A percentile compares a stretch with the other conserved stretches of the same genome.
phyloP scores from a whole-genome alignment of 1,140 invertebrate genomes.

The Teleogryllus occipitalis region DNA sequence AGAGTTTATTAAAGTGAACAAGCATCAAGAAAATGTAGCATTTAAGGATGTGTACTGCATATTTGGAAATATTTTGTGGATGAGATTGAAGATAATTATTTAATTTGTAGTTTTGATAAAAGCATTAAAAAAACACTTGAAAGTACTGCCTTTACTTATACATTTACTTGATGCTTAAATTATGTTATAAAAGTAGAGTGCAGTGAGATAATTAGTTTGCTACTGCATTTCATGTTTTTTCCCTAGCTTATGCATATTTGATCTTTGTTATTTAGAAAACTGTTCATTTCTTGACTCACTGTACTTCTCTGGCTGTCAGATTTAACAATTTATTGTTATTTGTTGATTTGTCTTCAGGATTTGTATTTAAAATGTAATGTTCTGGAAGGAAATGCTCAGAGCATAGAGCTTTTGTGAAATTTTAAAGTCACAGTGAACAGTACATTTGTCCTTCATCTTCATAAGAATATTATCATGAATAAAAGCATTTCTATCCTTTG shows the following conservation, averaged over 20 bases:
- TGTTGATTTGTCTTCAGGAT: background rate
- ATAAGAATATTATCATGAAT: conserved; percentile 8
- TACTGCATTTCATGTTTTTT: background rate
- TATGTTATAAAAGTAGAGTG: background rate
- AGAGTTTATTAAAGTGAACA: no score
- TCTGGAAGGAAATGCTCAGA: background rate
- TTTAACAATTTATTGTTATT: background rate
- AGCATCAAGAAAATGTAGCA: no score
- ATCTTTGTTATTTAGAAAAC: background rate
- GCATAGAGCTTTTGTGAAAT: background rate
- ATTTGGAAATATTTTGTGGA: no score
- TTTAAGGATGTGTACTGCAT: no score
- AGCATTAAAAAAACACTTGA: background rate
- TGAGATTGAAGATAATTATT: no score
- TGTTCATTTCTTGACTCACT: background rate
- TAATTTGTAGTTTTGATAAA: background rate
- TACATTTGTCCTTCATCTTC: conserved; percentile 23
- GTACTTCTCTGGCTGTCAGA: background rate
- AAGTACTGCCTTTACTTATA: background rate
- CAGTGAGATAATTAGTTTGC: background rate
- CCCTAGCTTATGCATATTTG: background rate
- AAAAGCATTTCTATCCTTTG: conserved; percentile 7
- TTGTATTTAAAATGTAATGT: background rate
- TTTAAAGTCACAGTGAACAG: conserved; percentile 18
- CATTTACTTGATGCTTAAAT: background rate